Percentiles rank a stretch among this genome's conserved stretches.
phyloP scores from a whole-genome alignment of 2,888 invertebrate genomes.

The Fragum sueziense region DNA sequence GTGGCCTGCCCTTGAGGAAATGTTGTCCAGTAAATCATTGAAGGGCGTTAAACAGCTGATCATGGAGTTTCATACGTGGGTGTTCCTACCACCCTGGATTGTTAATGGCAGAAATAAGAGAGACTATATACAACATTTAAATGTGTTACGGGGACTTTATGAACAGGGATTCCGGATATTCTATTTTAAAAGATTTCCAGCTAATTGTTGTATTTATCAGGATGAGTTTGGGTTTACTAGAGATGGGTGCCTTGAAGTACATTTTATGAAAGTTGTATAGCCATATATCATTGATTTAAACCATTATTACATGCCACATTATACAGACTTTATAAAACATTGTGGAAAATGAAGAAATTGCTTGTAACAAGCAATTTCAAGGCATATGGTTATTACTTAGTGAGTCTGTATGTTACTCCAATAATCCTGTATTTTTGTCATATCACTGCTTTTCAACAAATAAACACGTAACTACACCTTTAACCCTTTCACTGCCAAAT shows the following conservation, averaged over 20 bases:
- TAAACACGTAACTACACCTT: no score
- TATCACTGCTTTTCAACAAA: no score
- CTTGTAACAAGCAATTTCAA: no score
- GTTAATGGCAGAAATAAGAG: conserved; percentile 40
- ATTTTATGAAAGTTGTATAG: conserved; percentile 41
- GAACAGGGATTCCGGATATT: conserved; percentile 55
- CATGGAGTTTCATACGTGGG: conserved; percentile 55
- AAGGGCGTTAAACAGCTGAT: conserved; percentile 54
- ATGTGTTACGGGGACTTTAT: conserved; percentile 41
- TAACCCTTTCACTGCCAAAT: no score
- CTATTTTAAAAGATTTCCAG: conserved; percentile 52
- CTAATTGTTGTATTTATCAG: conserved; percentile 48
- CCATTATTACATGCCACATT: no score
- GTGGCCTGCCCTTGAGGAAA: conserved; percentile 48
- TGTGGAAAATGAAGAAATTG: no score
- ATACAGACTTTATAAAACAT: no score
- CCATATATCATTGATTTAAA: no score
- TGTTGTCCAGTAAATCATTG: conserved; percentile 33
- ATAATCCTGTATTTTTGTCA: no score
- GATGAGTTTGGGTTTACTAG: conserved; percentile 44
- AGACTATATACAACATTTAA: conserved; percentile 48
- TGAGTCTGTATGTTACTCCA: no score
- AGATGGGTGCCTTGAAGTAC: conserved; percentile 51
- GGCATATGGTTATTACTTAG: no score
- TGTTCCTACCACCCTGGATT: conserved; percentile 47